These are phyloP conservation scores for Oncorhynchus gorbuscha DNA, from an alignment of 2,113 vertebrate species.

Conservation along the genomic window DNA sequence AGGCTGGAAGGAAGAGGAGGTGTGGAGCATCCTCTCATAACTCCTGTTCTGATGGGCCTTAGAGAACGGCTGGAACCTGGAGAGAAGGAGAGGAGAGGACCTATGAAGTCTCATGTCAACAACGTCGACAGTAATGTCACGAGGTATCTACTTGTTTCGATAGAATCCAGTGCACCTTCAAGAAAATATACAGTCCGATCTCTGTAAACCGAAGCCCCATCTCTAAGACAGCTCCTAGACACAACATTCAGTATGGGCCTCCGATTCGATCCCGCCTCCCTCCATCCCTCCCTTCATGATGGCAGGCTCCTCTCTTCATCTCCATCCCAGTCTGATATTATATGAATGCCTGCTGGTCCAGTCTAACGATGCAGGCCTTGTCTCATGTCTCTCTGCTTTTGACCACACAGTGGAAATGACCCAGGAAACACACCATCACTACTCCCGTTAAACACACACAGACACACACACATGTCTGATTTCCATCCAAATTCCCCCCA, in stretches of 20 bases:
- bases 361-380: background rate
- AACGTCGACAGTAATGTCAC: no score
- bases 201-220: background rate
- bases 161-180: no score
- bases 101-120: background rate
- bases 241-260: background rate
- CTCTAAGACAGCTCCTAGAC: background rate
- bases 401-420: slow-evolving; percentile 6
- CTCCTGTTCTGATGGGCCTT: slow-evolving; percentile 66
- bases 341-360: slow-evolving; percentile 24
- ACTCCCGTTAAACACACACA: slow-evolving; percentile 1
- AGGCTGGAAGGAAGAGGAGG: slow-evolving; percentile 63
- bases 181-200: no score
- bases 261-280: no score
- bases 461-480: slow-evolving; percentile 22
- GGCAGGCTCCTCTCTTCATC: background rate
- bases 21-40: slow-evolving; percentile 65
- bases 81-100: slow-evolving; percentile 4
- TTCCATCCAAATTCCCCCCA: slow-evolving; percentile 5
- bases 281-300: background rate
- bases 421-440: background rate
- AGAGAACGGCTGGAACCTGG: slow-evolving; percentile 81
- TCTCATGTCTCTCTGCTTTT: slow-evolving; percentile 22
- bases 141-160: no score
- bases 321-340: background rate